phyloP scores from a whole-genome alignment of 2,113 vertebrate genomes.

The Tachysurus vachellii region DNA sequence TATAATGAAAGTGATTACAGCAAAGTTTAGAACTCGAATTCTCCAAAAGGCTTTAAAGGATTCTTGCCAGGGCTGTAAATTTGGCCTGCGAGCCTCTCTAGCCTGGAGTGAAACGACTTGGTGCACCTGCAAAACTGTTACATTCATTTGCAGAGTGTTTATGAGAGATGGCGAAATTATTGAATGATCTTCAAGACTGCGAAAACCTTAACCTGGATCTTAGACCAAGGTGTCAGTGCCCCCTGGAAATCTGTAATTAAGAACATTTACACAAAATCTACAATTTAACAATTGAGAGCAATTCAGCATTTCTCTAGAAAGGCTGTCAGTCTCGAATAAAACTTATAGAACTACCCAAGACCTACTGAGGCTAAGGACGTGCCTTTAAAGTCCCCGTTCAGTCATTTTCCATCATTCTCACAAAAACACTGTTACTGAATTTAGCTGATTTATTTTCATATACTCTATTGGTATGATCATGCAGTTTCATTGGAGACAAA shows the following conservation, averaged over 20 bases:
- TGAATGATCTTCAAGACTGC: background rate
- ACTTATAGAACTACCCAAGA: background rate
- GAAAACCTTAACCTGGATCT: background rate
- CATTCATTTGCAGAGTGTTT: slow-evolving; percentile 57
- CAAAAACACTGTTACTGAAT: background rate
- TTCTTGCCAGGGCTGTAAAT: slow-evolving; percentile 82
- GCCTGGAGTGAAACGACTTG: slow-evolving; percentile 35
- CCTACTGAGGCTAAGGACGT: background rate
- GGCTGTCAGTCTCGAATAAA: too few relatives aligned
- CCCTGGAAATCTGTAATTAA: background rate
- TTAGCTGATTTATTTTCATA: background rate
- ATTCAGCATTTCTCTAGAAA: background rate
- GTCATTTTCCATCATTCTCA: slow-evolving; percentile 23
- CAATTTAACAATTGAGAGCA: background rate
- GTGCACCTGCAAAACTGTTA: slow-evolving; percentile 75
- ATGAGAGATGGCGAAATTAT: background rate
- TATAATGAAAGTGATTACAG: slow-evolving; percentile 79
- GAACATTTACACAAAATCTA: background rate
- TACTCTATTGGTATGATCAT: background rate
- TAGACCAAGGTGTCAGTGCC: background rate
- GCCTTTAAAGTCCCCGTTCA: background rate
- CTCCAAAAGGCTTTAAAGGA: slow-evolving; percentile 83
- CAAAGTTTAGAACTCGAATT: slow-evolving; percentile 73
- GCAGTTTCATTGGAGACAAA: background rate
- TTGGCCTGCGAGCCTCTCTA: slow-evolving; percentile 65